These are phyloP conservation scores for Miltochrista miniata DNA, from an alignment of 2,888 invertebrate genomes.

Conservation along the genomic window DNA sequence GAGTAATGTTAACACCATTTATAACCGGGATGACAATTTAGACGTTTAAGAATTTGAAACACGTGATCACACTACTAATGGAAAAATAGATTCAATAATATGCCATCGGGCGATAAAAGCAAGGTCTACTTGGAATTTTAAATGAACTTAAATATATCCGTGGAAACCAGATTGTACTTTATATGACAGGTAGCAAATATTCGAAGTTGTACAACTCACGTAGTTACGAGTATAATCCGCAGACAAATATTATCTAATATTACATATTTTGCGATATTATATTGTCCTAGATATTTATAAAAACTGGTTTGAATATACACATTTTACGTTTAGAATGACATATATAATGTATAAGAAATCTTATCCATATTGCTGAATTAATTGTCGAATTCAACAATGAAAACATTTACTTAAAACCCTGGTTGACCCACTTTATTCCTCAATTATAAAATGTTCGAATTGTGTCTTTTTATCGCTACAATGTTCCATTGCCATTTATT, in stretches of 20 bases:
- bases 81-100: conserved; percentile 5
- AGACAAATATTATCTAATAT: not conserved
- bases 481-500: no score
- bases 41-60: conserved; percentile 25
- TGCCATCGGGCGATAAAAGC: not conserved
- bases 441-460: no score
- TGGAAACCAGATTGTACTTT: not conserved
- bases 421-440: no score
- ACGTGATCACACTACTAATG: conserved; percentile 30
- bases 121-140: not conserved
- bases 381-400: no score
- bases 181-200: not conserved
- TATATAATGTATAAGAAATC: no score
- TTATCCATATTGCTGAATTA: no score
- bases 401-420: no score
- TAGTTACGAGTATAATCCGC: not conserved
- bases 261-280: not conserved
- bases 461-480: no score
- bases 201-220: not conserved
- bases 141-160: not conserved
- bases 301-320: not conserved
- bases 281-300: not conserved
- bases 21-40: conserved; percentile 20
- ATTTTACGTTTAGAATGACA: no score
- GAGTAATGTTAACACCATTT: conserved; percentile 21